Conservation (phyloP, 1,140 invertebrate genomes). For the Drosophila azteca region DNA sequence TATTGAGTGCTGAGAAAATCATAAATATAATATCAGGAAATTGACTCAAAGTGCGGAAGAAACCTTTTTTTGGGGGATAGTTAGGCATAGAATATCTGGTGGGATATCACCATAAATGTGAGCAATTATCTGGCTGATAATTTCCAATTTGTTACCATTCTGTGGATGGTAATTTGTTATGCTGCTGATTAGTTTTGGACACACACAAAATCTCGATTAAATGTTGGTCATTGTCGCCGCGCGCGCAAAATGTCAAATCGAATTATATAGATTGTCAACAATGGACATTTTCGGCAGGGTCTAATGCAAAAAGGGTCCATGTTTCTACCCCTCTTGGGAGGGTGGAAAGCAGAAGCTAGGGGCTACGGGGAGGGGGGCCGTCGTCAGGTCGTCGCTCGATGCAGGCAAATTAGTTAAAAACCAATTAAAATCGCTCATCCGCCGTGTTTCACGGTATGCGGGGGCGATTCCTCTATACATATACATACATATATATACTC, state of each 20-base stretch:
- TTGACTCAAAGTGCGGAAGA: conserved; percentile 27
- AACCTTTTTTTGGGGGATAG: background rate
- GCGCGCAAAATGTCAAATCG: conserved; percentile 26
- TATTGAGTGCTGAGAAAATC: too few relatives aligned
- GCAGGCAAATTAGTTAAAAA: conserved; percentile 80
- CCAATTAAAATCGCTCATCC: conserved; percentile 79
- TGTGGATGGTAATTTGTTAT: background rate
- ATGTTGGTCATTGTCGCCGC: background rate
- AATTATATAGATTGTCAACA: conserved; percentile 22
- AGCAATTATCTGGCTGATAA: too few relatives aligned
- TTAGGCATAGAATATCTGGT: too few relatives aligned
- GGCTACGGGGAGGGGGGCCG: background rate
- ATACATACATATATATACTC: background rate
- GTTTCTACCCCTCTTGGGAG: too few relatives aligned
- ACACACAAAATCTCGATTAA: conserved; percentile 18
- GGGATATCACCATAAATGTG: too few relatives aligned
- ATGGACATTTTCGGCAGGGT: conserved; percentile 17
- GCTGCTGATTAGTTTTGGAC: conserved; percentile 4
- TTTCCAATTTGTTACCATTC: too few relatives aligned
- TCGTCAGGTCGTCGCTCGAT: conserved; percentile 24
- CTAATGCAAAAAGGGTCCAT: background rate
- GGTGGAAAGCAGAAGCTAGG: background rate
- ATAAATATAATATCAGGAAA: conserved; percentile 47
- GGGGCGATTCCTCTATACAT: background rate
- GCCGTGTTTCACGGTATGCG: conserved; percentile 50